Evolutionary conservation across 1,140 invertebrate species (phyloP), one percentile per base, ranked within the genome.

Genomic region (Diabrotica undecimpunctata): DNA sequence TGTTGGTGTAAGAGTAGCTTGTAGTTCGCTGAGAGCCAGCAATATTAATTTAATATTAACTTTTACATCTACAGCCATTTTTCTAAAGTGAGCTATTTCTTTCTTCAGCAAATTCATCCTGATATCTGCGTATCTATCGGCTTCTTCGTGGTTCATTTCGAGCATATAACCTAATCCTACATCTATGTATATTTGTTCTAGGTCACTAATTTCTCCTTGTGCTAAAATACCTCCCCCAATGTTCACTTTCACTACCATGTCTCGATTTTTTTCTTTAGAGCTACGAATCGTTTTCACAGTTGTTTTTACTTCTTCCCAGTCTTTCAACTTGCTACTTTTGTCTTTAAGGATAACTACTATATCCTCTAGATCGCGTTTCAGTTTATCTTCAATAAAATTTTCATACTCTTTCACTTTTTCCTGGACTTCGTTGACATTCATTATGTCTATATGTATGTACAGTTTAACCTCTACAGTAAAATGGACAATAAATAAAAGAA

Each of bases 1-100:
- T 41, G 9, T 8, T 55, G 54, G 52, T 51, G 54, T 64, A 55
- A 69, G 41, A 39, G 60, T 53, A 35, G 62, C 54, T 37, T 73
- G 73, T 53, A 78, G 66, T 69, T 78, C 76, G 69, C 72, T 73
- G 10, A 79, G 73, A 54, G 74, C 77, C 57, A 79, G 66, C 54
- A 79, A 67, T 50, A 72, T 68, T 61, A 79, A 65, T 67, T 79
- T 79, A 63, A 79, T 78, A 69, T 77, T 69, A 5, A 75, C 74
- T 68, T 79, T 79, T 14, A 79, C 69, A 61, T 77, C 62, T 39
- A 77, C 72, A 63, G 77, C 76, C 12, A 76, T 61, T 25, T 76
- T 61, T 65, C 75, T 65, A 63, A 73, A 72, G 68, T 78, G 76
- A 7, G 73, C 65, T 56, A 79, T 76, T 62, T 79, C 75, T 57